A percentile compares a stretch with the other conserved stretches of the same genome.
Conservation (phyloP, 2,797 vertebrate genomes). For the Rhabdophis nuchalis region DNA sequence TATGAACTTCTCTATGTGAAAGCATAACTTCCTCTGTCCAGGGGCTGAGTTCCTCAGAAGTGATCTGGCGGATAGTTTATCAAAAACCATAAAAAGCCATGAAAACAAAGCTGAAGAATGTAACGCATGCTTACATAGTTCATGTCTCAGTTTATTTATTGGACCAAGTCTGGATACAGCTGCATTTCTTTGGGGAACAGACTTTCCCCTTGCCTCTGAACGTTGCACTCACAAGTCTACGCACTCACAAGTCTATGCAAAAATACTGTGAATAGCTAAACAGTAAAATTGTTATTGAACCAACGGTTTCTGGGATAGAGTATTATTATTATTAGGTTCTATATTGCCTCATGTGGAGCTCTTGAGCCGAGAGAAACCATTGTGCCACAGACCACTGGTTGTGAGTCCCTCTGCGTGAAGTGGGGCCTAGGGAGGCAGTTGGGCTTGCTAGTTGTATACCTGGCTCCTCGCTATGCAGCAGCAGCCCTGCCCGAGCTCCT, state of each 20-base stretch:
- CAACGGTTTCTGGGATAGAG: neutral
- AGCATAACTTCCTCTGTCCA: conserved; percentile 43
- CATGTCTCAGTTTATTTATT: conserved; percentile 27
- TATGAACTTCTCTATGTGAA: conserved; percentile 46
- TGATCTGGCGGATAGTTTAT: conserved; percentile 34
- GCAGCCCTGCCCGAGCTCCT: too few relatives aligned
- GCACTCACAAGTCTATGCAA: neutral
- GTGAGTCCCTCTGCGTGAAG: too few relatives aligned
- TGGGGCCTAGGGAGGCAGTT: too few relatives aligned
- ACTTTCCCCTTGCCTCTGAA: neutral
- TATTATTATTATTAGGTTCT: neutral
- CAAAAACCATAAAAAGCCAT: conserved; percentile 46
- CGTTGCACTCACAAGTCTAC: neutral
- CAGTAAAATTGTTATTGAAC: neutral
- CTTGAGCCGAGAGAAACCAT: too few relatives aligned
- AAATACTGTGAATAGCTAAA: neutral
- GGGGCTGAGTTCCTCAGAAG: conserved; percentile 17
- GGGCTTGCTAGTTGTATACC: too few relatives aligned
- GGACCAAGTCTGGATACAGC: conserved; percentile 3
- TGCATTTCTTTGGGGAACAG: neutral
- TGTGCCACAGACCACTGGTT: too few relatives aligned
- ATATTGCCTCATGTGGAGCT: neutral
- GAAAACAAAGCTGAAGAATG: conserved; percentile 30
- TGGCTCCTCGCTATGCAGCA: too few relatives aligned
- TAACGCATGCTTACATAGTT: conserved; percentile 14